A percentile compares a stretch with the other conserved stretches of the same genome.
Evolutionary conservation across 2,888 invertebrate species (phyloP).

Genomic region (Lydus trimaculatus): DNA sequence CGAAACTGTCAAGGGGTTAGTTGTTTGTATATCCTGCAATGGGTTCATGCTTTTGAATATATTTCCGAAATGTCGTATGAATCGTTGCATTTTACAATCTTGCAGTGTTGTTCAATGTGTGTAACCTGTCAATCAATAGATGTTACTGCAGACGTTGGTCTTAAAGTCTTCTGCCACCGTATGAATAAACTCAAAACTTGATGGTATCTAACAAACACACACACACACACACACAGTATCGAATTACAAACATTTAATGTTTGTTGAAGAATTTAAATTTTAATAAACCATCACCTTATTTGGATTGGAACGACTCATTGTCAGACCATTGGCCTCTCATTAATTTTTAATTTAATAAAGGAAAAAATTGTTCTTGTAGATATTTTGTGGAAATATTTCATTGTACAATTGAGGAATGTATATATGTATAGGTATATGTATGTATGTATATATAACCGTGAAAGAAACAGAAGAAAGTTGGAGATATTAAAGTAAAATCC

Average conservation of each 20-base stretch:
- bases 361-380: slow-evolving; percentile 29
- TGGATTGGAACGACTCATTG: neutral
- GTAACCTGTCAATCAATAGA: slow-evolving; percentile 23
- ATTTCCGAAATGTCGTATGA: slow-evolving; percentile 6
- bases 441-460: slow-evolving; percentile 6
- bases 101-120: slow-evolving; percentile 19
- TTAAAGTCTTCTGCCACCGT: slow-evolving; percentile 27
- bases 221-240: slow-evolving; percentile 22
- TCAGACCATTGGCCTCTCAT: slow-evolving; percentile 23
- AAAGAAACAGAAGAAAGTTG: slow-evolving; percentile 35
- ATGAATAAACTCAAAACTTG: slow-evolving; percentile 35
- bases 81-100: slow-evolving; percentile 20
- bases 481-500: slow-evolving; percentile 45
- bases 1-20: slow-evolving; percentile 1
- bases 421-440: too few species aligned
- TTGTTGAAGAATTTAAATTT: slow-evolving; percentile 19
- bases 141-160: slow-evolving; percentile 28
- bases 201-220: slow-evolving; percentile 26
- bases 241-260: slow-evolving; percentile 18
- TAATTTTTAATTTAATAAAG: slow-evolving; percentile 5
- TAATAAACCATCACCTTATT: slow-evolving; percentile 24
- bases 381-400: slow-evolving; percentile 19
- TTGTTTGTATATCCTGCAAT: slow-evolving; percentile 1
- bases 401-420: too few species aligned
- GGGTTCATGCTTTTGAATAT: neutral